Conservation (phyloP, 2,888 invertebrate species). For the Acleris laterana region DNA sequence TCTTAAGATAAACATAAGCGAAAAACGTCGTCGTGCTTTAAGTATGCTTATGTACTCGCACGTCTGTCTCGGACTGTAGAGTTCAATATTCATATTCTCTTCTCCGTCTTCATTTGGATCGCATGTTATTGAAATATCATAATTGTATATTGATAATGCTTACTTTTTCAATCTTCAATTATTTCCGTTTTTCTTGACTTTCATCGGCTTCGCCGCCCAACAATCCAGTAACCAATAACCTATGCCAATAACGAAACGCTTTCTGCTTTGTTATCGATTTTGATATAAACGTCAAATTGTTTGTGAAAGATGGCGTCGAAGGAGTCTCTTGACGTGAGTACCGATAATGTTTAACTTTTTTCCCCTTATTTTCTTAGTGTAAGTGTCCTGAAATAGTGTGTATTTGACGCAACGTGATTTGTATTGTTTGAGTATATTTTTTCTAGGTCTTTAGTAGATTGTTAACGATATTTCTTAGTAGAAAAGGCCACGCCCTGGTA, state of each 20-base stretch:
- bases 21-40: no score
- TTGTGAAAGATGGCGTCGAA: constrained; percentile 83
- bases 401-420: constrained; percentile 20
- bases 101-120: no score
- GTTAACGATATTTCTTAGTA: constrained; percentile 36
- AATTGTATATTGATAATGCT: no score
- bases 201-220: no score
- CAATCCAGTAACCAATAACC: no score
- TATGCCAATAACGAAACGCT: constrained; percentile 31
- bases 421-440: constrained; percentile 23
- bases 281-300: constrained; percentile 68
- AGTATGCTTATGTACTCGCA: no score
- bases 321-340: constrained; percentile 82
- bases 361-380: constrained; percentile 38
- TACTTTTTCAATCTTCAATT: no score
- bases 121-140: no score
- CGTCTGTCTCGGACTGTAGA: no score
- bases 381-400: constrained; percentile 19
- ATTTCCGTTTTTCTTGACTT: no score
- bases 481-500: constrained; percentile 47
- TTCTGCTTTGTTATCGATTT: constrained; percentile 64
- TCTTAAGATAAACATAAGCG: no score
- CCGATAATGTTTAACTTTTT: constrained; percentile 50
- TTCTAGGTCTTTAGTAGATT: constrained; percentile 24
- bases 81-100: no score